Base-by-base conservation (phyloP, 1,140 invertebrate species). In the Meteorus sp. region DNA sequence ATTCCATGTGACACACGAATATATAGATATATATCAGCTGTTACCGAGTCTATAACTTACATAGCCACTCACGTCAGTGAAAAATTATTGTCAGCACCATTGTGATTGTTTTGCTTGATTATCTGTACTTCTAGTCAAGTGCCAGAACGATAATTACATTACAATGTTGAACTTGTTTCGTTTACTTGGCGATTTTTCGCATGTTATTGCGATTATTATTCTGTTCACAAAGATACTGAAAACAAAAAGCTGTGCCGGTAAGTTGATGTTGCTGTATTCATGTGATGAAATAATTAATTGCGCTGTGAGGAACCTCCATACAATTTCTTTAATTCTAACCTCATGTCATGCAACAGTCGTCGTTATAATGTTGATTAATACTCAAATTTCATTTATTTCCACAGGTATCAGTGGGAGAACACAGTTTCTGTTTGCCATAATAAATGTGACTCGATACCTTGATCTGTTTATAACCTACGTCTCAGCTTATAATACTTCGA, bases 151-250 rank as follows among this genome's bases (percentile, higher is more conserved):
- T 25, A 41, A 55, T 8, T 8, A 13, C 3, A 31, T n/a, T n/a
- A n/a, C 41, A 69, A 66, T n/a, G 13, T 97, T 97, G 95, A 97
- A 97, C 86, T 90, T 97, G 80, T 99, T 99, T 83, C 88, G 97
- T 76, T 86, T 99, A 68, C 80, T 89, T 67, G 97, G 95, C 71
- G 97, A 99, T 83, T 82, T 98, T 72, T 95, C 95, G 76, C 97
- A 99, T 86, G 86, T 99, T 55, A 80, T 97, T 78, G 97, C 97
- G 63, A 96, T 99, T 69, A 90, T 98, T 65, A 88, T 99, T 70
- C 84, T 99, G 66, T 84, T 99, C 59, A 71, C 95, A 44, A 99
- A 99, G 85, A 99, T 99, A 86, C 99, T 96, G 96, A 98, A 97
- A 83, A 96, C 95, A 13, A 84, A 96, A 81, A 98, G 95, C 71